A percentile compares a stretch with the other conserved stretches of the same genome.
Conservation (phyloP, 2,797 vertebrate genomes). For the Chelmon rostratus region DNA sequence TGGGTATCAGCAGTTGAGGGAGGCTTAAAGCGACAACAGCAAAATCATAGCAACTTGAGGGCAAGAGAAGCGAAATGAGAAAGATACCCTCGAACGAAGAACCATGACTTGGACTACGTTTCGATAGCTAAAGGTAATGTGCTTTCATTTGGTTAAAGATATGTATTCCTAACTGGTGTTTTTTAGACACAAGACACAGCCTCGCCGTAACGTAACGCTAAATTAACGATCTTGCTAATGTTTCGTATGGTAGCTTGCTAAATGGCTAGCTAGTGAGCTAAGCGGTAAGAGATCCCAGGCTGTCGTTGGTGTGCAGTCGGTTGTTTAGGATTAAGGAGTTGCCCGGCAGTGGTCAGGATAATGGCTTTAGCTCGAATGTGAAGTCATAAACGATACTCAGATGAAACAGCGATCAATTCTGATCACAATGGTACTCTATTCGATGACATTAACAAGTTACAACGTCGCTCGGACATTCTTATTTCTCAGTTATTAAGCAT, state of each 20-base stretch:
- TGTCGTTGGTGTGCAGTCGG: conserved; percentile 65
- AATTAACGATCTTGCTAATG: conserved; percentile 52
- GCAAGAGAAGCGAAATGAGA: conserved; percentile 69
- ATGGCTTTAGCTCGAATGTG: conserved; percentile 49
- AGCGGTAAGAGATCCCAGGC: conserved; percentile 66
- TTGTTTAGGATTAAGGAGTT: conserved; percentile 86
- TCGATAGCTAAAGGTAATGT: conserved; percentile 80
- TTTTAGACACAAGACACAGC: conserved; percentile 30
- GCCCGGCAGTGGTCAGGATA: conserved; percentile 69
- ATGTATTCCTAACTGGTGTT: conserved; percentile 7
- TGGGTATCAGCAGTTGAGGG: conserved; percentile 66
- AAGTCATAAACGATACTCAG: conserved; percentile 50
- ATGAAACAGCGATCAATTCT: conserved; percentile 44
- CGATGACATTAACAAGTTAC: conserved; percentile 22
- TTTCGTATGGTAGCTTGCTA: conserved; percentile 72
- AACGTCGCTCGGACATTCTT: conserved; percentile 39
- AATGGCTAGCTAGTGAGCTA: conserved; percentile 70
- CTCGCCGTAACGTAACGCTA: conserved; percentile 17
- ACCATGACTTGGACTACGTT: conserved; percentile 71
- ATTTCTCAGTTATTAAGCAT: conserved; percentile 66
- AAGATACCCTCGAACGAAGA: conserved; percentile 55
- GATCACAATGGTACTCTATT: not conserved
- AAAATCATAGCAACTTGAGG: conserved; percentile 76
- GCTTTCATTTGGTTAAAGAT: conserved; percentile 4
- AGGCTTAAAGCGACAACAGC: conserved; percentile 89